Percentiles rank a stretch among this genome's conserved stretches.
phyloP scores from a whole-genome alignment of 2,113 vertebrate genomes.

The Daphoenositta chrysoptera region DNA sequence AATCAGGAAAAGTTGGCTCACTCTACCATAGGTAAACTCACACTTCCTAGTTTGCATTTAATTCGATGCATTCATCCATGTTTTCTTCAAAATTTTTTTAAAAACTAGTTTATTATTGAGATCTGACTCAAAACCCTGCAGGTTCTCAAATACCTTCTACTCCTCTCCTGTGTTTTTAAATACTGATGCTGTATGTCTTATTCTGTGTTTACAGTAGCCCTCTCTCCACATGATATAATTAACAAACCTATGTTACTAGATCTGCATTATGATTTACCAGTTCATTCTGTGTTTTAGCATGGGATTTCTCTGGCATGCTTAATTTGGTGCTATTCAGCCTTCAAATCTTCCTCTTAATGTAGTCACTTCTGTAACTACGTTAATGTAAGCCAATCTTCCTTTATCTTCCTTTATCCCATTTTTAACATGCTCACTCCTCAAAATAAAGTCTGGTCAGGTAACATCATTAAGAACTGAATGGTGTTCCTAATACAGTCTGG shows the following conservation, averaged over 20 bases:
- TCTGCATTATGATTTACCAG: background rate
- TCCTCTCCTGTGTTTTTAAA: background rate
- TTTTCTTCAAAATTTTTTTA: accelerated
- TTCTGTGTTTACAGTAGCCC: background rate
- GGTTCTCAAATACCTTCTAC: background rate
- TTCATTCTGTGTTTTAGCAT: background rate
- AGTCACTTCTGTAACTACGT: background rate
- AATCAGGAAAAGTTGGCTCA: background rate
- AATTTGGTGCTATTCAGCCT: background rate
- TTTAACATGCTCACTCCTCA: background rate
- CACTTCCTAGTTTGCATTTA: background rate
- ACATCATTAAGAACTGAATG: background rate
- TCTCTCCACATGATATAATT: background rate
- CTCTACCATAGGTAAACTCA: background rate
- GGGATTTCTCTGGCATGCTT: background rate
- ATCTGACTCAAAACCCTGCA: background rate
- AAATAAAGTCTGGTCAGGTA: background rate
- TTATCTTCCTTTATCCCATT: background rate
- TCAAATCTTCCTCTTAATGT: background rate
- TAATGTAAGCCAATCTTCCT: background rate
- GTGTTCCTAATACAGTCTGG: background rate
- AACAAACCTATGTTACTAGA: background rate
- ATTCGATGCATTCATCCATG: background rate
- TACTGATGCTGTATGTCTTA: background rate
- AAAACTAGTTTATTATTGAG: background rate